Percentiles rank a stretch among this genome's conserved stretches.
phyloP scores from a whole-genome alignment of 2,113 vertebrate genomes.

The Trichechus manatus region DNA sequence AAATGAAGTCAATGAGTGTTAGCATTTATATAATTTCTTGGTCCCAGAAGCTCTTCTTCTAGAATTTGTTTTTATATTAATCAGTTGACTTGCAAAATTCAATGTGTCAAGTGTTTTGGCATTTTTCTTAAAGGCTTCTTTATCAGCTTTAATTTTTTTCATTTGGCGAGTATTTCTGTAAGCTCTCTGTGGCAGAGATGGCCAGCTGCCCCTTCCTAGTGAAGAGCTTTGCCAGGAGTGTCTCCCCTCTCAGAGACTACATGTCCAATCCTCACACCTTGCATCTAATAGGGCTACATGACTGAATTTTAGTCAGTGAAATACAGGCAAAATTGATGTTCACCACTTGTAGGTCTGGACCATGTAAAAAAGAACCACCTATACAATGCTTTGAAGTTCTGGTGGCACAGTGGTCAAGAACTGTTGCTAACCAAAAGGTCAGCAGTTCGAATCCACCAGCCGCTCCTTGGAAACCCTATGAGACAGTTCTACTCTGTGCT shows the following conservation, averaged over 20 bases:
- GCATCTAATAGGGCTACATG: not conserved
- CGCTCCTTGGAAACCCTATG: too few species aligned
- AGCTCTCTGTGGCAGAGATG: not conserved
- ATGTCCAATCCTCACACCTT: not conserved
- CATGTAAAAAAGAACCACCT: not conserved
- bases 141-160: constrained; percentile 43
- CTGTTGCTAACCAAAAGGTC: too few species aligned
- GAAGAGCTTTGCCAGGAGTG: not conserved
- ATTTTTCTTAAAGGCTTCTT: constrained; percentile 1
- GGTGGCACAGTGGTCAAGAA: too few species aligned
- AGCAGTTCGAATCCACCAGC: too few species aligned
- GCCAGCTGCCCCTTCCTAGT: not conserved
- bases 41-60: not conserved
- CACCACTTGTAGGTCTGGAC: not conserved
- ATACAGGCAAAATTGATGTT: not conserved
- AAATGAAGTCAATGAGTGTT: constrained; percentile 44
- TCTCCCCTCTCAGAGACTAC: not conserved
- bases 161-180: not conserved
- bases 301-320: not conserved
- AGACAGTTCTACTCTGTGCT: too few species aligned
- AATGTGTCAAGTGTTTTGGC: constrained; percentile 38
- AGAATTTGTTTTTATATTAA: constrained; percentile 33
- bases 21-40: constrained; percentile 15
- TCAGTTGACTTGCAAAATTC: constrained; percentile 23
- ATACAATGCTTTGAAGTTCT: not conserved